These are phyloP conservation scores for Dichetophora obliterata DNA, from an alignment of 2,888 invertebrate species.

Conservation along the genomic window DNA sequence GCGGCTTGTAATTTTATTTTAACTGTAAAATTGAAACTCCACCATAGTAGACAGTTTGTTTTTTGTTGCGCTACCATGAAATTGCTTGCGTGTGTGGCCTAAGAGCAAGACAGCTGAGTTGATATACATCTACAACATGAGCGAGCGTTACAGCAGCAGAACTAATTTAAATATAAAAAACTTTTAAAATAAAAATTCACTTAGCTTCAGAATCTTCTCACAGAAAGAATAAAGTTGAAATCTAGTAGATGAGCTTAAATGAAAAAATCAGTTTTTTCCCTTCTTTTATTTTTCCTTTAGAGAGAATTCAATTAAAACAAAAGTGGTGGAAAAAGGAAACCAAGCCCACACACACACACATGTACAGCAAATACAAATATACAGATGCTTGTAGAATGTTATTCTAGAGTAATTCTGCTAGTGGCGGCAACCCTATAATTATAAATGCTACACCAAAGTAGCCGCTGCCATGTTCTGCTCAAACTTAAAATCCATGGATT, in stretches of 20 bases:
- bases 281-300: neutral
- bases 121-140: neutral
- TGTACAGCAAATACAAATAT: too few relatives aligned
- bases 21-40: conserved; percentile 13
- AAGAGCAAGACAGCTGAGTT: neutral
- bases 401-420: neutral
- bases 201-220: neutral
- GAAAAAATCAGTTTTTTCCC: neutral
- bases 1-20: conserved; percentile 2
- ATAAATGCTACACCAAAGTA: conserved; percentile 10
- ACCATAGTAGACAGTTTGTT: neutral
- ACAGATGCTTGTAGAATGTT: neutral
- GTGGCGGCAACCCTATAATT: conserved; percentile 25
- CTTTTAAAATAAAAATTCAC: neutral
- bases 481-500: conserved; percentile 13
- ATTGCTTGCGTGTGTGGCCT: conserved; percentile 25
- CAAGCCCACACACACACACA: neutral
- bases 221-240: neutral
- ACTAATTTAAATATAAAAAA: conserved; percentile 16
- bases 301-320: conserved; percentile 21
- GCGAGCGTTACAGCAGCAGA: neutral
- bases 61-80: neutral
- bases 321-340: neutral
- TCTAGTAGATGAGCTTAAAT: neutral
- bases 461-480: neutral